Percentiles rank a stretch among this genome's conserved stretches.
Evolutionary conservation across 2,888 invertebrate genomes (phyloP).

Genomic region (Agonum fuliginosum): DNA sequence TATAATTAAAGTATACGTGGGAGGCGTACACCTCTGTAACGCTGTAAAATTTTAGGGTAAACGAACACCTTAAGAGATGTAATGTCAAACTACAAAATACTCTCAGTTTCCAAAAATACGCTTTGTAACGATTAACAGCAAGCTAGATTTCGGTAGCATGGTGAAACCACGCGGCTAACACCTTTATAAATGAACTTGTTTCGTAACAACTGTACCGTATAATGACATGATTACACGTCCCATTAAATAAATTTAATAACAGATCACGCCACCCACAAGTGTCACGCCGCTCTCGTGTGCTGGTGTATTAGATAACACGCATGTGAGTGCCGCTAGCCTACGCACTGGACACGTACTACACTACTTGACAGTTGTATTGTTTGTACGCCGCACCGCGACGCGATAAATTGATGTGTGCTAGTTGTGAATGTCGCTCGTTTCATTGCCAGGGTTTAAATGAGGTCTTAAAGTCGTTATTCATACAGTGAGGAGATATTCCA

Average conservation of each 20-base stretch:
- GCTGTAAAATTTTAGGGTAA: no score
- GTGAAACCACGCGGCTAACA: not conserved
- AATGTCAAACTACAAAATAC: no score
- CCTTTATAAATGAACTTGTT: slow-evolving; percentile 47
- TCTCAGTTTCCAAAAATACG: no score
- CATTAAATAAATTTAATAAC: slow-evolving; percentile 50
- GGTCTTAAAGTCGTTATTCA: no score
- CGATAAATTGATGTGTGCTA: not conserved
- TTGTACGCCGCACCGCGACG: not conserved
- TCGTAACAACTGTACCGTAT: slow-evolving; percentile 43
- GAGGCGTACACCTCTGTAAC: no score
- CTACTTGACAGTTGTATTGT: slow-evolving; percentile 17
- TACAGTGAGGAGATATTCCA: no score
- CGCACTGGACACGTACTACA: not conserved
- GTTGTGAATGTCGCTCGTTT: not conserved
- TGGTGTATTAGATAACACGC: not conserved
- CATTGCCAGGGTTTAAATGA: not conserved
- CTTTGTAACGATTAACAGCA: no score
- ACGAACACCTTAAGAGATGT: no score
- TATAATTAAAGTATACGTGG: no score
- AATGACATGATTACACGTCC: slow-evolving; percentile 39
- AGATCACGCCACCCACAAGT: slow-evolving; percentile 51
- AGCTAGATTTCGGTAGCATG: no score
- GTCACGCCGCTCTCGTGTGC: slow-evolving; percentile 19
- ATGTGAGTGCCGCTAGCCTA: slow-evolving; percentile 6